These are phyloP conservation scores for Erethizon dorsatum DNA, from an alignment of 2,797 vertebrate genomes.

Conservation along the genomic window DNA sequence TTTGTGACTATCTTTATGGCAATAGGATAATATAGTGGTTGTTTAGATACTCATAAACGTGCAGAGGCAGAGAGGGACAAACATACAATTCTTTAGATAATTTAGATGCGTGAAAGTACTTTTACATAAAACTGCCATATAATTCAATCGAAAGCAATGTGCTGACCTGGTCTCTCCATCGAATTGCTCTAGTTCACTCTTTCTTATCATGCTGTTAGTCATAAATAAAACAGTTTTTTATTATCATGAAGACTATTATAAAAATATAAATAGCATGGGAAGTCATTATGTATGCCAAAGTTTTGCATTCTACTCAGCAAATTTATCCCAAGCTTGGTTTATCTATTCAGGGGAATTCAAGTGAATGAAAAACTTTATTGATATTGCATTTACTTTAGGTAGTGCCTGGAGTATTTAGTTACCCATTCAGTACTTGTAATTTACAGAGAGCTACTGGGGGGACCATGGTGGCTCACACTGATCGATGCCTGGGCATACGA, in stretches of 20 bases:
- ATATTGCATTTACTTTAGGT: neutral
- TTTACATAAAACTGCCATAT: slow-evolving; percentile 30
- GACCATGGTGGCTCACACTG: neutral
- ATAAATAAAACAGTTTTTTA: slow-evolving; percentile 52
- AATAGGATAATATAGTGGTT: neutral
- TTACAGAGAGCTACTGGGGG: neutral
- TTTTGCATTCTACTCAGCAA: slow-evolving; percentile 3
- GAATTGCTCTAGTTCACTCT: neutral
- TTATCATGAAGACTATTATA: neutral
- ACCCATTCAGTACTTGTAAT: neutral
- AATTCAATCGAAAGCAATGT: slow-evolving; percentile 32
- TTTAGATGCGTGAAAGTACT: neutral
- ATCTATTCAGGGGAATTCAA: neutral
- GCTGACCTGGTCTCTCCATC: neutral
- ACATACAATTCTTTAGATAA: neutral
- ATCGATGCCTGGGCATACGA: neutral
- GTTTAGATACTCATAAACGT: neutral
- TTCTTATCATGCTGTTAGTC: neutral
- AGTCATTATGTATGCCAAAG: neutral
- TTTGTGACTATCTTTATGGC: neutral
- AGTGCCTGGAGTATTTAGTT: neutral
- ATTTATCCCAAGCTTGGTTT: neutral
- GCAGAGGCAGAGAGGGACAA: neutral
- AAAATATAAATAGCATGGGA: slow-evolving; percentile 1
- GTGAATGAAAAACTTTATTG: neutral